These are phyloP conservation scores for Megalops cyprinoides DNA, from an alignment of 2,797 vertebrate species.

Conservation along the genomic window DNA sequence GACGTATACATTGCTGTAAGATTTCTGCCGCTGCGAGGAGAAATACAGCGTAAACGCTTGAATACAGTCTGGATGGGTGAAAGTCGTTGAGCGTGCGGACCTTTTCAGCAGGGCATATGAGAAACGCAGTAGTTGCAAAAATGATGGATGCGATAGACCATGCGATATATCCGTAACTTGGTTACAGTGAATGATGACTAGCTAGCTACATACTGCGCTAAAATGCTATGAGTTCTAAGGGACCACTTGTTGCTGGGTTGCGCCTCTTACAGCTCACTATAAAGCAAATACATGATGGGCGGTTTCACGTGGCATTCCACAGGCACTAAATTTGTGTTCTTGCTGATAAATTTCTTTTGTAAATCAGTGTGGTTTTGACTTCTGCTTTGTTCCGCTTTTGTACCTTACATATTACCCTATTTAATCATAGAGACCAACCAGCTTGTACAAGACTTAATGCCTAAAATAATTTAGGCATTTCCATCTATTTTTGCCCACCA, in stretches of 20 bases:
- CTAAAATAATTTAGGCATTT: neutral
- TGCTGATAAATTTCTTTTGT: neutral
- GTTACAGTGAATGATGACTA: neutral
- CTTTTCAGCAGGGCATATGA: neutral
- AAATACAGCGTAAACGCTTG: neutral
- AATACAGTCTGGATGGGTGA: neutral
- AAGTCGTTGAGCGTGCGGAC: neutral
- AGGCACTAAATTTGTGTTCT: neutral
- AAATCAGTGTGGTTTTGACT: no score
- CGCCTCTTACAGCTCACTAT: neutral
- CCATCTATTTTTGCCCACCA: neutral
- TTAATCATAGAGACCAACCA: neutral
- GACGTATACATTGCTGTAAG: constrained; percentile 32
- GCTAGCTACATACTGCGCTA: neutral
- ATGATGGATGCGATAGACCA: neutral
- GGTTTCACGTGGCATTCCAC: neutral
- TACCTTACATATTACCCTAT: neutral
- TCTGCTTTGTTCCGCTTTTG: no score
- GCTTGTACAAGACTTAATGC: neutral
- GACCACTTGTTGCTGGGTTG: neutral
- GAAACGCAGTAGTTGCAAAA: neutral
- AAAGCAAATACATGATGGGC: neutral
- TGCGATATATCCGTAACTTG: neutral
- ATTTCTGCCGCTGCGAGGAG: neutral
- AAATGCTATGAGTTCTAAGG: neutral